phyloP scores from a whole-genome alignment of 2,113 vertebrate genomes.

The Peromyscus californicus region DNA sequence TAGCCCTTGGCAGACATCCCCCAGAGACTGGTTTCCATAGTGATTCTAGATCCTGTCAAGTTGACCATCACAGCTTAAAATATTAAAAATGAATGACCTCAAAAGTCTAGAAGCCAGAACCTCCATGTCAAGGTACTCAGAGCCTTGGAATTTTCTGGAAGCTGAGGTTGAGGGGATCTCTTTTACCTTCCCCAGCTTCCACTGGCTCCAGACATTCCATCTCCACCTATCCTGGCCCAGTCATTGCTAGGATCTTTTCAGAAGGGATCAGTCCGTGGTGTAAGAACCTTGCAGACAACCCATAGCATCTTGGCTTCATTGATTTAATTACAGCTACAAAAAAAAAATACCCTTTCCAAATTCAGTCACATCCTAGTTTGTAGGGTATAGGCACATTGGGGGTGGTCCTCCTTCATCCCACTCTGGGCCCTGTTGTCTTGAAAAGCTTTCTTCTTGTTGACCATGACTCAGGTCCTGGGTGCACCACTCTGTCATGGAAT shows the following conservation, averaged over 20 bases:
- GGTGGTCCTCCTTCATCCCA: background rate
- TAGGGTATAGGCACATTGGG: accelerated
- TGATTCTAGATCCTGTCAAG: background rate
- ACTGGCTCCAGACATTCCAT: background rate
- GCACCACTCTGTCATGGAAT: accelerated
- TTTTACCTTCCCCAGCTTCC: too few relatives aligned
- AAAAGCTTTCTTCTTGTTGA: background rate
- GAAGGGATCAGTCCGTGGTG: too few relatives aligned
- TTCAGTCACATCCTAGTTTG: background rate
- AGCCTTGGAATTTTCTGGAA: background rate
- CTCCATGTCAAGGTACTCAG: background rate
- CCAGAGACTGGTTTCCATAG: background rate
- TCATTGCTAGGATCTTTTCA: background rate
- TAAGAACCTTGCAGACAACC: background rate
- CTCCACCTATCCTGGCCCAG: background rate
- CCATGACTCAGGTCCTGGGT: accelerated
- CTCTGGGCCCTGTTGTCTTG: background rate
- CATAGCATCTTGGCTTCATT: background rate
- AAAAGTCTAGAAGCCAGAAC: too few relatives aligned
- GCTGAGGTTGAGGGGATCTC: background rate
- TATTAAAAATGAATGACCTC: background rate
- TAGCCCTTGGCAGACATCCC: background rate
- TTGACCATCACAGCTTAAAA: background rate
- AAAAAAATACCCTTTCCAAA: background rate
- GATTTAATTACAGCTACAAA: background rate